Conservation (phyloP, 2,888 invertebrate species). For the Pedicia rivosa region DNA sequence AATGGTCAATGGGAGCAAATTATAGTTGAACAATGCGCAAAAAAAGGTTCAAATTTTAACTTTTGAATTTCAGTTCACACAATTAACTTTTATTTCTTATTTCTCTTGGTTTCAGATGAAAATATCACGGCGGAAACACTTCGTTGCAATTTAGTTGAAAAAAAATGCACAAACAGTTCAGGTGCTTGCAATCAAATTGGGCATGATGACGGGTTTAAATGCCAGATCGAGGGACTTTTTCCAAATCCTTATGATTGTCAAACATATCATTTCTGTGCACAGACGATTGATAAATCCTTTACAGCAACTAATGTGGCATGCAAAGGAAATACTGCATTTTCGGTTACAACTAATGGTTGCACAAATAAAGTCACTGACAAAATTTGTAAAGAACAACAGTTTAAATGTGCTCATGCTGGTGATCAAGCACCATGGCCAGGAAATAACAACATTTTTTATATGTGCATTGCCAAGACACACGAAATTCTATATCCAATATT, state of each 20-base stretch:
- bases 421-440: slow-evolving; percentile 25
- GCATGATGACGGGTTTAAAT: slow-evolving; percentile 26
- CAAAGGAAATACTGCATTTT: slow-evolving; percentile 24
- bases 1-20: no score
- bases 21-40: no score
- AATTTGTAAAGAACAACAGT: slow-evolving; percentile 22
- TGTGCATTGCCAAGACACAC: slow-evolving; percentile 25
- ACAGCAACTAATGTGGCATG: slow-evolving; percentile 25
- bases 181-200: slow-evolving; percentile 29
- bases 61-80: no score
- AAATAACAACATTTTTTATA: slow-evolving; percentile 27
- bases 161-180: slow-evolving; percentile 24
- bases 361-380: slow-evolving; percentile 19
- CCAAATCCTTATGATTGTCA: slow-evolving; percentile 31
- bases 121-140: no score
- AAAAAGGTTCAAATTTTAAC: no score
- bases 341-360: slow-evolving; percentile 25
- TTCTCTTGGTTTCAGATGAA: no score
- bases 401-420: slow-evolving; percentile 21
- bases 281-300: slow-evolving; percentile 19
- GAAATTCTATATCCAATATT: slow-evolving; percentile 24
- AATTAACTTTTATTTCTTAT: no score
- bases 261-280: slow-evolving; percentile 29
- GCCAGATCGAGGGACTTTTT: slow-evolving; percentile 27
- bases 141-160: slow-evolving; percentile 23